phyloP scores from a whole-genome alignment of 2,113 vertebrate species.

The Paramisgurnus dabryanus region DNA sequence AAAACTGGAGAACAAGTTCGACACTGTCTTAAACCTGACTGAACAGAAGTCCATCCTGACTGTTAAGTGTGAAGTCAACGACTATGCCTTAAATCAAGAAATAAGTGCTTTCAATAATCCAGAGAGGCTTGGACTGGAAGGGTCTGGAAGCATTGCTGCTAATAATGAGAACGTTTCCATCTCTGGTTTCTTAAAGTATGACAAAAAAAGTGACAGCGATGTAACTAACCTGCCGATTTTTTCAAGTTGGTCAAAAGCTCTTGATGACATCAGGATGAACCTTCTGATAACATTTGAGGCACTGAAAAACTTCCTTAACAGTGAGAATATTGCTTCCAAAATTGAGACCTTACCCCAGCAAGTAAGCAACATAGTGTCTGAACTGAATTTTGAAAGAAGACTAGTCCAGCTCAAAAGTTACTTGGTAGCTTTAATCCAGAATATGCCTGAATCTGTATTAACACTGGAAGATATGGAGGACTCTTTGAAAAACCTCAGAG shows the following conservation, averaged over 20 bases:
- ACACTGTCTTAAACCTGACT: constrained; percentile 75
- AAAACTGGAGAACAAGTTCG: constrained; percentile 78
- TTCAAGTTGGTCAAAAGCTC: constrained; percentile 72
- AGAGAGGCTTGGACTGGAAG: constrained; percentile 78
- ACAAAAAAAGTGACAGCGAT: constrained; percentile 84
- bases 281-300: constrained; percentile 70
- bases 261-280: constrained; percentile 75
- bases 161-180: constrained; percentile 82
- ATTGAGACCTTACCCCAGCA: constrained; percentile 76
- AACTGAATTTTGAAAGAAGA: constrained; percentile 75
- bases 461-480: constrained; percentile 77
- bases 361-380: constrained; percentile 73
- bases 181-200: constrained; percentile 84
- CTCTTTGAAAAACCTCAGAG: constrained; percentile 65
- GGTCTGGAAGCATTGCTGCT: constrained; percentile 73
- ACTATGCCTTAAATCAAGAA: constrained; percentile 80
- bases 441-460: constrained; percentile 73
- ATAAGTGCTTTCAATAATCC: constrained; percentile 81
- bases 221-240: constrained; percentile 81
- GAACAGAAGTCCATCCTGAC: constrained; percentile 81
- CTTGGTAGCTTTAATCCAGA: constrained; percentile 73
- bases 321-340: constrained; percentile 66
- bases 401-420: constrained; percentile 71
- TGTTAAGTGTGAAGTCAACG: constrained; percentile 82
- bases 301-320: constrained; percentile 74